A percentile compares a stretch with the other conserved stretches of the same genome.
Evolutionary conservation across 2,113 vertebrate species (phyloP).

Genomic region (Otis tarda): DNA sequence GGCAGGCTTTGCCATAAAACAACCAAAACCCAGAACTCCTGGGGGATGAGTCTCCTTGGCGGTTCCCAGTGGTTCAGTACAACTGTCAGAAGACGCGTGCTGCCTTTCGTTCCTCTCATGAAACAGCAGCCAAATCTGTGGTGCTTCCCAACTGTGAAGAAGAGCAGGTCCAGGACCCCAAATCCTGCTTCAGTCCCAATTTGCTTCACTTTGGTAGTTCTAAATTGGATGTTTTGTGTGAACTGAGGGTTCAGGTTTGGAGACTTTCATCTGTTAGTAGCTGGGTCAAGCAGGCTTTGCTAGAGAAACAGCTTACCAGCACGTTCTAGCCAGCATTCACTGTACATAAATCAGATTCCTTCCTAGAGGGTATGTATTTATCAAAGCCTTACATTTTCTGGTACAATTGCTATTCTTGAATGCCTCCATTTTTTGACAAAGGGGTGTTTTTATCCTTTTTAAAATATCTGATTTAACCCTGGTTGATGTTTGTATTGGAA

Average conservation of each 20-base stretch:
- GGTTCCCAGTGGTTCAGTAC: background rate
- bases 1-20: background rate
- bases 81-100: background rate
- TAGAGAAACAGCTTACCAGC: background rate
- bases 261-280: background rate
- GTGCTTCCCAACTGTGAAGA: background rate
- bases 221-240: background rate
- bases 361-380: slow-evolving; percentile 39
- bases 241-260: background rate
- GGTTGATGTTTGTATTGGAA: slow-evolving; percentile 60
- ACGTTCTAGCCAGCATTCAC: slow-evolving; percentile 42
- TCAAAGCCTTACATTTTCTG: slow-evolving; percentile 64
- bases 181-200: background rate
- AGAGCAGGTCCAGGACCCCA: background rate
- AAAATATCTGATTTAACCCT: slow-evolving; percentile 43
- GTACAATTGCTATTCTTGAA: slow-evolving; percentile 50
- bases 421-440: slow-evolving; percentile 66
- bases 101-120: background rate
- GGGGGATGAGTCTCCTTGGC: background rate
- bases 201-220: background rate
- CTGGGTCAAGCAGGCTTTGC: background rate
- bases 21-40: background rate
- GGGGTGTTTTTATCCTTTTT: slow-evolving; percentile 75
- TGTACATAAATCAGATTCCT: slow-evolving; percentile 53
- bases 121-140: background rate